Evolutionary conservation across 1,140 invertebrate species (phyloP), one percentile per base, ranked within the genome.

Genomic region (Drosophila quadrilineata): DNA sequence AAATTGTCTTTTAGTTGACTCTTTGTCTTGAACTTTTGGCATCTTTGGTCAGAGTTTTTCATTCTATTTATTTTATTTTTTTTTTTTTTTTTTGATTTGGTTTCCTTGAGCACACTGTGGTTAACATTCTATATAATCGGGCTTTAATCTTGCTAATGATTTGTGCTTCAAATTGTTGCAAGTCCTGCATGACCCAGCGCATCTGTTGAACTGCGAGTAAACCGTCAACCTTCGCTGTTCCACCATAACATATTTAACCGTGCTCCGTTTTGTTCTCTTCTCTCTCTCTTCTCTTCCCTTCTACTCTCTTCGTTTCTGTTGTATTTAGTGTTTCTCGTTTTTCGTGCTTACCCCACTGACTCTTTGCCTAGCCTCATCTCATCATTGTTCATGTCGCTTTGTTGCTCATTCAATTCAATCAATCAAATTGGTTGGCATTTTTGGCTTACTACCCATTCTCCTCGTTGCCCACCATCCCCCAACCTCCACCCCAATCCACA

Each of bases 381-480:
- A 64, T 58, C 35, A 65, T 65, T 65, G 53, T 48, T 26, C 53
- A 35, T 77, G 26, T 71, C 41, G 46, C 56, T 66, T 50, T 38
- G 53, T 8, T 60, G 46, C 41, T 60, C 63, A 29, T 77, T 73
- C 75, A 77, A 77, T 82, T 77, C 77, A 82, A 82, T 82, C 77
- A 84, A 82, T 82, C 77, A 82, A 84, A 73, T 73, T 71, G 77
- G 52, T 56, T 76, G 64, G 40, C 64, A 59, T 52, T 67, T 58
- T 49, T 49, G 45, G 62, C 54, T 58, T 49, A 28, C 19, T 49
- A 58, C 26, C 35, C 19, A 12, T 6, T 35, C 22, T 21, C 21
- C 12, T 14, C 22, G n/a, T n/a, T 6, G 12, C 10, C 26, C 26
- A 17, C 2, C 12, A 10, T 5, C 38, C 26, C 29, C n/a, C n/a